A percentile compares a stretch with the other conserved stretches of the same genome.
Evolutionary conservation across 1,140 invertebrate species (phyloP).

Genomic region (Brachionus calyciflorus): DNA sequence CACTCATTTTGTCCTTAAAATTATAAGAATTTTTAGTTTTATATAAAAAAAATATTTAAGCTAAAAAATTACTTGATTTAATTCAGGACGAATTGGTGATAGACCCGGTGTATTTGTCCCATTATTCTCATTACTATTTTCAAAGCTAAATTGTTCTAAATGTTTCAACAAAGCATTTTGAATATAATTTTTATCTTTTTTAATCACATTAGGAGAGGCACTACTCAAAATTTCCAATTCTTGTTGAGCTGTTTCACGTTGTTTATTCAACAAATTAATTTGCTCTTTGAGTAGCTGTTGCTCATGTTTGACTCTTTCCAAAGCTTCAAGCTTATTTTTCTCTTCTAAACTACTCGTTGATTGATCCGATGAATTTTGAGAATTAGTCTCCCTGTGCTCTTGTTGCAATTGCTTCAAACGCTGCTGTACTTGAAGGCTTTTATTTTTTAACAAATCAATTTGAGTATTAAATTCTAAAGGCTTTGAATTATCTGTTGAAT

Average conservation of each 20-base stretch:
- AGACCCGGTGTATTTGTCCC: constrained; percentile 6
- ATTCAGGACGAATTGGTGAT: not conserved
- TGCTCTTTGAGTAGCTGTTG: constrained; percentile 35
- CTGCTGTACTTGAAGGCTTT: constrained; percentile 23
- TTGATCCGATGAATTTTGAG: not conserved
- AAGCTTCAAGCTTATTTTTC: constrained; percentile 1
- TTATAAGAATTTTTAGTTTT: not conserved
- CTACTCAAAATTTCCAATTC: constrained; percentile 22
- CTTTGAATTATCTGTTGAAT: too few species aligned
- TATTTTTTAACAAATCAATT: not conserved
- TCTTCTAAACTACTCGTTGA: not conserved
- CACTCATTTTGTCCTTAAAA: not conserved
- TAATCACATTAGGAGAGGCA: not conserved
- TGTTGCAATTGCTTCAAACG: constrained; percentile 29
- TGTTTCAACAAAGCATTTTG: constrained; percentile 29
- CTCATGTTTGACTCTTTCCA: constrained; percentile 33
- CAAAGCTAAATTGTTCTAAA: constrained; percentile 1
- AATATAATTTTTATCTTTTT: constrained; percentile 39
- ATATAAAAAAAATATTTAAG: not conserved
- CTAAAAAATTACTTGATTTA: not conserved
- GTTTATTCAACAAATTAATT: constrained; percentile 33
- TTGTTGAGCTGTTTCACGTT: constrained; percentile 31
- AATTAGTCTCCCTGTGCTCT: not conserved
- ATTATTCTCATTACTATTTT: constrained; percentile 4
- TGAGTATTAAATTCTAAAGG: constrained; percentile 2